phyloP scores from a whole-genome alignment of 2,888 invertebrate species.

The Dermolepida albohirtum region DNA sequence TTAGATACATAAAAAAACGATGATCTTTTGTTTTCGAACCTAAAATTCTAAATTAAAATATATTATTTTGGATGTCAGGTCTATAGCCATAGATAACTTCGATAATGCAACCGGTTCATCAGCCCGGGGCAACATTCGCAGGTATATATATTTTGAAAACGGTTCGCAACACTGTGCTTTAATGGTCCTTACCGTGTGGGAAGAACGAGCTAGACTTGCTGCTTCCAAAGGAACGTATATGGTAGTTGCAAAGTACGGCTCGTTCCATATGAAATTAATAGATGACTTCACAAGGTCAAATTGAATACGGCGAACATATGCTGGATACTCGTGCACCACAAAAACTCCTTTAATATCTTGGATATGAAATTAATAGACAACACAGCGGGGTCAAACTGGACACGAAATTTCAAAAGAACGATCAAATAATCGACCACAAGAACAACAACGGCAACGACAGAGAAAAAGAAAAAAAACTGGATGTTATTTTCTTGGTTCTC shows the following conservation, averaged over 20 bases:
- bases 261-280: conserved; percentile 51
- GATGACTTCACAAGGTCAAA: conserved; percentile 49
- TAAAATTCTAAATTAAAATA: conserved; percentile 44
- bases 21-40: conserved; percentile 44
- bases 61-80: conserved; percentile 50
- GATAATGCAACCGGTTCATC: conserved; percentile 51
- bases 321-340: conserved; percentile 14
- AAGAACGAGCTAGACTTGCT: conserved; percentile 52
- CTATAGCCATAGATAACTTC: conserved; percentile 50
- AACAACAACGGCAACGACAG: too few species aligned
- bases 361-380: conserved; percentile 19
- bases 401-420: background rate
- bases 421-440: too few species aligned
- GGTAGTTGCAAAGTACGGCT: conserved; percentile 48
- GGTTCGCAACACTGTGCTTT: conserved; percentile 49
- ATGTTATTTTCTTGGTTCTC: too few species aligned
- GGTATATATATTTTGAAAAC: conserved; percentile 50
- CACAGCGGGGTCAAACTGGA: background rate
- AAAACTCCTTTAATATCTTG: conserved; percentile 11
- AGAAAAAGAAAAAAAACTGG: too few species aligned
- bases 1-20: background rate
- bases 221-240: conserved; percentile 52
- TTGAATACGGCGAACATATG: conserved; percentile 47
- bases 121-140: conserved; percentile 48
- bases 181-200: conserved; percentile 49